These are phyloP conservation scores for Hafferia zeledoni DNA, from an alignment of 2,797 vertebrate genomes.

Conservation along the genomic window DNA sequence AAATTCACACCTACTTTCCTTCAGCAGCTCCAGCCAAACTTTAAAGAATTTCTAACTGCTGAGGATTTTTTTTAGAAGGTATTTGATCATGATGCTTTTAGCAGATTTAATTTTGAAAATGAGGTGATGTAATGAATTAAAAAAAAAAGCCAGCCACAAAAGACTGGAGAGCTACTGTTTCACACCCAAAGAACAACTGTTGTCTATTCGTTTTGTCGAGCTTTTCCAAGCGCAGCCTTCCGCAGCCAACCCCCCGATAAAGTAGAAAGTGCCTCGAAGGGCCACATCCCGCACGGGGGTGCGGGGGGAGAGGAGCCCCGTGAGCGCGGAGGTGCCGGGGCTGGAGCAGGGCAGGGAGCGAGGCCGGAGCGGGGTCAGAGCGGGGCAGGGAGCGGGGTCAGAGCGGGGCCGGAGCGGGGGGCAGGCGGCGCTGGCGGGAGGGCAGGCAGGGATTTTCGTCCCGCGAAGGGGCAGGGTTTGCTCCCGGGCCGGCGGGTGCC, in stretches of 20 bases:
- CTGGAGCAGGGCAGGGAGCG: no score
- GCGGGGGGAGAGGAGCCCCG: background rate
- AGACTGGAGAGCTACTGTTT: background rate
- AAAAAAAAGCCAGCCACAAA: background rate
- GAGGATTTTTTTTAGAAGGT: background rate
- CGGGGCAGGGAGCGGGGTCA: background rate
- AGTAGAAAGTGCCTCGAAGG: background rate
- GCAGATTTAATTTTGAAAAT: constrained; percentile 34
- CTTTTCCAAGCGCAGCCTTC: background rate
- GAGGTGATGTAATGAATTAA: constrained; percentile 26
- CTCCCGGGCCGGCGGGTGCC: background rate
- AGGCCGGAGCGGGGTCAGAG: background rate
- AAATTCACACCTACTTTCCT: constrained; percentile 20
- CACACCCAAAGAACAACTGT: background rate
- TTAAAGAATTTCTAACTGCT: background rate
- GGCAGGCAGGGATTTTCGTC: background rate
- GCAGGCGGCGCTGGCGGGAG: background rate
- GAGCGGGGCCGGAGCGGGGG: background rate
- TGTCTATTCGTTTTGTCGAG: background rate
- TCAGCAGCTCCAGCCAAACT: constrained; percentile 22
- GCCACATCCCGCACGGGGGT: background rate
- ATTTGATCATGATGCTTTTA: background rate
- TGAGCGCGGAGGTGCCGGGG: background rate
- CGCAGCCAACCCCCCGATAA: background rate
- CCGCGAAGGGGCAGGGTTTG: background rate